Percentiles rank a stretch among this genome's conserved stretches.
Conservation (phyloP, 1,140 invertebrate genomes). For the Onthophagus taurus region DNA sequence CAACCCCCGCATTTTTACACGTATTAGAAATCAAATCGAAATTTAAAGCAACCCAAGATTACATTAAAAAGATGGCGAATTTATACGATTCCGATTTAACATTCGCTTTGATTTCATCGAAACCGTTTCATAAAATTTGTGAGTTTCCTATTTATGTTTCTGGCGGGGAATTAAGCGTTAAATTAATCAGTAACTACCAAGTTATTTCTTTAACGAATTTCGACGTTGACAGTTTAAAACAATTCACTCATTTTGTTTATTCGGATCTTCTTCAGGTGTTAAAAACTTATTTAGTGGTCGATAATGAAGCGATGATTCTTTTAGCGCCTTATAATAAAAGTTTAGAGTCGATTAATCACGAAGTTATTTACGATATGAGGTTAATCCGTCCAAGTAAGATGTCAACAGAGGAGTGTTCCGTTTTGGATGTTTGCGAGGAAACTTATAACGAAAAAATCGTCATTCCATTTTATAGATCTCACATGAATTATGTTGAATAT, state of each 20-base stretch:
- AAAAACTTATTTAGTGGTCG: slow-evolving; percentile 68
- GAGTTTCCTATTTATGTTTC: slow-evolving; percentile 80
- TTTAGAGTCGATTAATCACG: slow-evolving; percentile 41
- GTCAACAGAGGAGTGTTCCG: slow-evolving; percentile 45
- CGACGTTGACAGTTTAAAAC: slow-evolving; percentile 47
- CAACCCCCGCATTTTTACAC: slow-evolving; percentile 26
- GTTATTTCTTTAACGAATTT: slow-evolving; percentile 42
- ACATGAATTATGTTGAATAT: too few relatives aligned
- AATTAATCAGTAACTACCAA: slow-evolving; percentile 44
- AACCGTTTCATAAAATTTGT: slow-evolving; percentile 46
- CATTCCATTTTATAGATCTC: slow-evolving; percentile 83
- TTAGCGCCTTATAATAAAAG: slow-evolving; percentile 56
- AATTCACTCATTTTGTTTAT: slow-evolving; percentile 52
- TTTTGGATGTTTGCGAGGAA: slow-evolving; percentile 49
- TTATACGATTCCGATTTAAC: slow-evolving; percentile 30
- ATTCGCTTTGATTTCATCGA: slow-evolving; percentile 50
- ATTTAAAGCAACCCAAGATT: slow-evolving; percentile 1
- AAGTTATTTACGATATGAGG: too few relatives aligned
- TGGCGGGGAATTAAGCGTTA: slow-evolving; percentile 66
- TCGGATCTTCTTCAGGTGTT: slow-evolving; percentile 64
- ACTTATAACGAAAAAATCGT: slow-evolving; percentile 64
- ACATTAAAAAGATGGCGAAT: slow-evolving; percentile 3
- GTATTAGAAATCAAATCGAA: slow-evolving; percentile 20
- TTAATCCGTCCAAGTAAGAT: slow-evolving; percentile 38
- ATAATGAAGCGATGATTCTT: slow-evolving; percentile 60